phyloP scores from a whole-genome alignment of 2,113 vertebrate genomes.

The Siniperca knerii region DNA sequence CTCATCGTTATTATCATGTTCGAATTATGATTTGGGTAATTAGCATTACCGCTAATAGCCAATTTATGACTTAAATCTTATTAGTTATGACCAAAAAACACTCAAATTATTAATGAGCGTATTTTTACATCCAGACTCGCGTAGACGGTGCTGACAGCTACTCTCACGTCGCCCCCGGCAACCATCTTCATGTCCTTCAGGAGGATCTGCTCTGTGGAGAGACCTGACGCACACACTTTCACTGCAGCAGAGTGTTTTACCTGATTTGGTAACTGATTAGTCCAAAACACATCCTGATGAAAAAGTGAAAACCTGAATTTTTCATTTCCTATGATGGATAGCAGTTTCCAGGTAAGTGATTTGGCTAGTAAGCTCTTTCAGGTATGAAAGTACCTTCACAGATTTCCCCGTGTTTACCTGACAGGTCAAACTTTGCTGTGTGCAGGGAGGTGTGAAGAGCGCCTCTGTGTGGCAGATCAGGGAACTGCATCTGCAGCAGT shows the following conservation, averaged over 20 bases:
- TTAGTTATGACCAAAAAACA: too few relatives aligned
- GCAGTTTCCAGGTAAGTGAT: too few relatives aligned
- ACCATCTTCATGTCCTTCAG: slow-evolving; percentile 88
- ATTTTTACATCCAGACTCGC: slow-evolving; percentile 84
- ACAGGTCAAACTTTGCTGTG: slow-evolving; percentile 1
- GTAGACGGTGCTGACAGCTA: slow-evolving; percentile 85
- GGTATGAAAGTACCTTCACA: not conserved
- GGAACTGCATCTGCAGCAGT: slow-evolving; percentile 3
- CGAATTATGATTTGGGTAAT: too few relatives aligned
- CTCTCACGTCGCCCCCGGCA: slow-evolving; percentile 43
- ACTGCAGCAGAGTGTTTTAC: too few relatives aligned
- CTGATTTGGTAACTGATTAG: too few relatives aligned
- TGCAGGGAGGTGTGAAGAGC: not conserved
- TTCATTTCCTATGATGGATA: too few relatives aligned
- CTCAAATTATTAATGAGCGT: not conserved
- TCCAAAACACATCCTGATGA: too few relatives aligned
- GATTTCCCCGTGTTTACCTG: not conserved
- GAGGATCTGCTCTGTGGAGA: slow-evolving; percentile 89
- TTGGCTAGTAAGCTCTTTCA: not conserved
- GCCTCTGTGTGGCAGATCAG: slow-evolving; percentile 3
- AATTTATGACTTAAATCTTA: too few relatives aligned
- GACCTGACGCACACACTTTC: slow-evolving; percentile 70
- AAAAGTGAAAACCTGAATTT: too few relatives aligned
- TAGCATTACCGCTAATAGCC: too few relatives aligned
- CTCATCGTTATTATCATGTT: too few relatives aligned